Evolutionary conservation across 2,797 vertebrate genomes (phyloP).

Genomic region (Oreochromis mossambicus): DNA sequence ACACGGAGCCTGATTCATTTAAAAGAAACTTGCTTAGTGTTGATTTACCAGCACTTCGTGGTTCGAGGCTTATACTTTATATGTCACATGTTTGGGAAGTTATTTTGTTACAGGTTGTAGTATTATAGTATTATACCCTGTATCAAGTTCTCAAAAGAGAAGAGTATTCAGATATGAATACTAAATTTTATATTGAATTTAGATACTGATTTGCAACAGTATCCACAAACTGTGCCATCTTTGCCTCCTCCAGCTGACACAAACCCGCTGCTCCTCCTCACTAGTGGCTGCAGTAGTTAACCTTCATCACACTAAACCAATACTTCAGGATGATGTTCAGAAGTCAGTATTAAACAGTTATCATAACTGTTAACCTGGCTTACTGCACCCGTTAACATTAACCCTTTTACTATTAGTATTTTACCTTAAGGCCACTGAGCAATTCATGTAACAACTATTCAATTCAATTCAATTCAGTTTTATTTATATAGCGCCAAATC

Average conservation of each 20-base stretch:
- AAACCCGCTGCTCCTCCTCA: background rate
- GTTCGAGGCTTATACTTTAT: background rate
- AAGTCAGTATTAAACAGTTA: background rate
- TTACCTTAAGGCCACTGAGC: background rate
- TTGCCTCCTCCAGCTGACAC: background rate
- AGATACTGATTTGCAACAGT: background rate
- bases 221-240: background rate
- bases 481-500: too few species aligned
- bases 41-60: background rate
- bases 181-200: background rate
- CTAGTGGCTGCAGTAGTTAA: background rate
- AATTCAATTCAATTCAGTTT: too few species aligned
- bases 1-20: background rate
- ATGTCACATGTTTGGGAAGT: background rate
- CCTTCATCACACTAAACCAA: background rate
- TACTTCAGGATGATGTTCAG: background rate
- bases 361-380: background rate
- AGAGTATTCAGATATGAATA: background rate
- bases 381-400: background rate
- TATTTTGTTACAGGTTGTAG: background rate
- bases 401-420: background rate
- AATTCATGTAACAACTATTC: background rate
- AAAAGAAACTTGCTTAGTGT: background rate
- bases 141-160: background rate
- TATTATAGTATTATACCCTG: background rate